A percentile compares a stretch with the other conserved stretches of the same genome.
These are phyloP conservation scores for Catalaphyllia jardinei DNA, from an alignment of 64 coral and sea anemone species.

Conservation along the genomic window DNA sequence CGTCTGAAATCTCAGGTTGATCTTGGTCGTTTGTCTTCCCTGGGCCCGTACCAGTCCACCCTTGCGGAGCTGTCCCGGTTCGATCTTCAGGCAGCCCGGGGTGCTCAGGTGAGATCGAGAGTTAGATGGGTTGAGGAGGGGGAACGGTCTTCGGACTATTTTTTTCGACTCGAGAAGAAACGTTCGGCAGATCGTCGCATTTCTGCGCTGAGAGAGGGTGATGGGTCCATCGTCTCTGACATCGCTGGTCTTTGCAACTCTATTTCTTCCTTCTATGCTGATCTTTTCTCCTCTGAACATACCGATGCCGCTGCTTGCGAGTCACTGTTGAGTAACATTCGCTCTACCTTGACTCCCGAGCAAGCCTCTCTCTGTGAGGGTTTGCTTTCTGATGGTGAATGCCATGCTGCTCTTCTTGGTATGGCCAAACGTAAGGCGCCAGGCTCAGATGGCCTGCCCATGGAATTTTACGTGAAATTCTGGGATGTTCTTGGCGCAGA, in stretches of 20 bases:
- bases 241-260: too few species aligned
- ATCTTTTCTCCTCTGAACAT: too few species aligned
- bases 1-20: constrained; percentile 16
- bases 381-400: background rate
- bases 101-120: background rate
- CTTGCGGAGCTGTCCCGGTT: background rate
- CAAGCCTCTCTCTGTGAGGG: too few species aligned
- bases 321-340: too few species aligned
- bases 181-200: too few species aligned
- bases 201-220: background rate
- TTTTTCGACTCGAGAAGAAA: constrained; percentile 3
- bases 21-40: background rate
- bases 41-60: background rate
- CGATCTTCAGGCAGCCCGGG: background rate
- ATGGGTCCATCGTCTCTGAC: background rate
- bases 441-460: constrained; percentile 23
- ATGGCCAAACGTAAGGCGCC: constrained; percentile 17
- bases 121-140: constrained; percentile 25
- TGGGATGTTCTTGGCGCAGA: too few species aligned
- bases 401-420: background rate
- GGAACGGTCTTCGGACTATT: background rate
- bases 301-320: too few species aligned
- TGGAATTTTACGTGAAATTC: too few species aligned
- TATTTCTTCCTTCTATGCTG: too few species aligned
- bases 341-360: too few species aligned